Base-by-base conservation (phyloP, 2,888 invertebrate species). In the Malacosoma neustria region DNA sequence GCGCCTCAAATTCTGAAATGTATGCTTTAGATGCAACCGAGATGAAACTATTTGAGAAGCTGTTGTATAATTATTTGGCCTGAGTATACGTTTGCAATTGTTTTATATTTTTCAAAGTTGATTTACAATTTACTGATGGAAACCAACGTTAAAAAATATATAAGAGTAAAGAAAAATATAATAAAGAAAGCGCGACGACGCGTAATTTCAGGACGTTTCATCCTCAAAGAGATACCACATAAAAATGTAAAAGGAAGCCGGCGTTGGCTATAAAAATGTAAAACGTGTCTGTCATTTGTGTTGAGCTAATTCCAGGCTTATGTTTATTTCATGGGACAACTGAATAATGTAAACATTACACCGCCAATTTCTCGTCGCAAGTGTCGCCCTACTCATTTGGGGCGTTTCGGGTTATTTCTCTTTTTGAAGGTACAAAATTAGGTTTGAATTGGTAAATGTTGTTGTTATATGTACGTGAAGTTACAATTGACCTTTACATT, bases 311-410 rank as follows among this genome's bases (percentile, higher is more conserved):
- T 65, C 55, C 46, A 40, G 39, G 14, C 61, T 67, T 62, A 70
- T 72, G 59, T 61, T 61, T 71, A 66, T 70, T 70, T 67, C 60
- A 67, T 61, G 49, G 43, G 46, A 45, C 54, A 51, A 60, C 57
- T 56, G 62, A 61, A 64, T 66, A 66, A 70, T 61, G 58, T 43
- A 39, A 42, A 44, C 41, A 49, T 56, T 52, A 52, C 51, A 49
- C 56, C 47, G 51, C 51, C 57, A 54, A 58, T 63, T 60, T 56
- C 47, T 43, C 46, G 49, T 48, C 51, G 48, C 55, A 22, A 22
- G 22, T 22, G 22, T 22, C 22, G 22, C 22, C 6, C 5, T 51
- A 49, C 43, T 51, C 51, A 50, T 59, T 56, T 49, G 50, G 43
- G 53, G 48, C 52, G 43, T 51, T 48, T 37, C 40, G 35, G 36